Base-by-base conservation (phyloP, 2,797 vertebrate genomes). In the Darevskia mixta region DNA sequence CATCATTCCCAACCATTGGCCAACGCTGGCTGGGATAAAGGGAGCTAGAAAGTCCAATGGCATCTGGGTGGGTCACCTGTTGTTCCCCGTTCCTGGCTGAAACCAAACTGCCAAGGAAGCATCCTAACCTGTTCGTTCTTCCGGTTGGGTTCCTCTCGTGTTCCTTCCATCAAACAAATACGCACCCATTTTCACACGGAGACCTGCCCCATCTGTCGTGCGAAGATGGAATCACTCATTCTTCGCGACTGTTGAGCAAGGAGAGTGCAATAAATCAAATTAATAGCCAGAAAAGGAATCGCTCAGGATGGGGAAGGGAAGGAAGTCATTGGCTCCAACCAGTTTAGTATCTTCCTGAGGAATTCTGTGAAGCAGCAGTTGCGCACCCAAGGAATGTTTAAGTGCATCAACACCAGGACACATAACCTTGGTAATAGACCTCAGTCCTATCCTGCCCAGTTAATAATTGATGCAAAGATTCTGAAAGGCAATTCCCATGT, bases 241-340 rank as follows among this genome's bases (percentile, higher is more conserved):
- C 91, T 78, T 94, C 86, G 90, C 64, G 83, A 86, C 71, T 20
- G 76, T 75, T 82, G 81, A 92, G 92, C 64, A 92, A 91, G 49
- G 92, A 38, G 95, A 90, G 85, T 86, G 78, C 85, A 49, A 77
- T 90, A 90, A 94, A 93, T 93, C 90, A 93, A 92, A 92, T 66
- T 87, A 94, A 88, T 83, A 78, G 80, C 90, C 72, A 72, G 72
- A 69, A 69, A 55, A 55, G 32, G 73, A 88, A 83, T 35, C 10
- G 61, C 32, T n/a, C 61, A 83, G 73, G 73, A 83, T 58, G 76
- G 45, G 3, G 2, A 43, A 15, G 0, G 5, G 69, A 90, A 87
- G n/a, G 78, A 89, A 86, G 89, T 90, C 71, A 86, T 87, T 92
- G 15, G 29, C 49, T 90, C 38, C 49, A 43, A 88, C 89, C 92